phyloP scores from a whole-genome alignment of 2,888 invertebrate genomes.

The Tenthredo notha region DNA sequence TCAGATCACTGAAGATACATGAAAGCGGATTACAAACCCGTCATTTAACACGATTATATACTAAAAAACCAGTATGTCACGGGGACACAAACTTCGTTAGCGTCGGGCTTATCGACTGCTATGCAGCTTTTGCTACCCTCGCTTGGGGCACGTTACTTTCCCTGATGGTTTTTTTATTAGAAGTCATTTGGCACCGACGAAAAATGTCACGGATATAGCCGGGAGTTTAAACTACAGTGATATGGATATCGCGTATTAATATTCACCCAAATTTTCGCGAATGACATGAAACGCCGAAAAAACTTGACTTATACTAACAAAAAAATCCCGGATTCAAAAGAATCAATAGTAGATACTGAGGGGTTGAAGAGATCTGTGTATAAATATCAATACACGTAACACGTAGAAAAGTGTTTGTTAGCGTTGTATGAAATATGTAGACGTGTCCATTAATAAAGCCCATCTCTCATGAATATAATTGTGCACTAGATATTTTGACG shows the following conservation, averaged over 20 bases:
- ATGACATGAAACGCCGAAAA: background rate
- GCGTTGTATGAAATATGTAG: background rate
- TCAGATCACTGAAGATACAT: conserved; percentile 80
- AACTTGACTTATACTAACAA: background rate
- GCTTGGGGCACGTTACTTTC: conserved; percentile 79
- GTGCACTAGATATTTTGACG: background rate
- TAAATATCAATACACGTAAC: background rate
- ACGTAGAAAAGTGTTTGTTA: background rate
- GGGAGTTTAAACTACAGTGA: background rate
- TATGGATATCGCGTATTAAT: background rate
- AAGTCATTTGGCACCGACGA: conserved; percentile 62
- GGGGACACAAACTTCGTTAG: conserved; percentile 82
- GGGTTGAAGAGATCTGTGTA: background rate
- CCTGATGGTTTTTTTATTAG: conserved; percentile 74
- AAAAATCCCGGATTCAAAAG: background rate
- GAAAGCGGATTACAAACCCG: conserved; percentile 83
- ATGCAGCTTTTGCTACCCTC: conserved; percentile 80
- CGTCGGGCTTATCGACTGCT: conserved; percentile 82
- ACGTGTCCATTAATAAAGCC: background rate
- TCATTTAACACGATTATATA: conserved; percentile 81
- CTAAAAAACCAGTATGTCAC: conserved; percentile 82
- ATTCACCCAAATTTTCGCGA: background rate
- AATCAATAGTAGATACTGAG: background rate
- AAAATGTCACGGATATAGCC: background rate
- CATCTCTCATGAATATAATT: background rate